phyloP scores from a whole-genome alignment of 2,888 invertebrate species.

The Pecten maximus region DNA sequence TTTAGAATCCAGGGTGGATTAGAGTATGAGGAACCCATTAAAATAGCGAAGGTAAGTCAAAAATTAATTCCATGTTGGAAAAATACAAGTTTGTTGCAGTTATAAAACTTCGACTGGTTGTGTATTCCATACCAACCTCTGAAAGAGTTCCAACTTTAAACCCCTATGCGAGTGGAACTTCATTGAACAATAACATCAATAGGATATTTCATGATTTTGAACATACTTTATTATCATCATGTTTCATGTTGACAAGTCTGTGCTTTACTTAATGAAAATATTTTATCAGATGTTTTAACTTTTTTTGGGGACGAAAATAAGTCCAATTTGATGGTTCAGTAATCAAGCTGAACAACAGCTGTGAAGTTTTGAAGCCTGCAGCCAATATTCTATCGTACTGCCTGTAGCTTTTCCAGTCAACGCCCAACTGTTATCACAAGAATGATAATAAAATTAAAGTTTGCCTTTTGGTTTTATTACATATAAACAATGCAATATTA shows the following conservation, averaged over 20 bases:
- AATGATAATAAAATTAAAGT: background rate
- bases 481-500: background rate
- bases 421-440: background rate
- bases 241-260: background rate
- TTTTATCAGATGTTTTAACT: conserved; percentile 20
- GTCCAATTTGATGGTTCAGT: conserved; percentile 28
- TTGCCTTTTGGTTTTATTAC: background rate
- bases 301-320: background rate
- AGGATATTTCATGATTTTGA: background rate
- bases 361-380: background rate
- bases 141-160: conserved; percentile 18
- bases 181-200: background rate
- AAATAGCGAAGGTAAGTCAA: conserved; percentile 84
- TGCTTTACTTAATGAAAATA: background rate
- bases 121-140: conserved; percentile 8
- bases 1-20: conserved; percentile 93
- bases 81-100: background rate
- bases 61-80: background rate
- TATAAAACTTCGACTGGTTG: background rate
- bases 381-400: conserved; percentile 1
- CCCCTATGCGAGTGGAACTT: background rate
- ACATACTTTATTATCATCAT: background rate
- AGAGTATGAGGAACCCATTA: conserved; percentile 90
- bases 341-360: background rate
- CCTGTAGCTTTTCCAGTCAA: background rate